Conservation (phyloP, 1,140 invertebrate species). For the Drosophila grimshawi region DNA sequence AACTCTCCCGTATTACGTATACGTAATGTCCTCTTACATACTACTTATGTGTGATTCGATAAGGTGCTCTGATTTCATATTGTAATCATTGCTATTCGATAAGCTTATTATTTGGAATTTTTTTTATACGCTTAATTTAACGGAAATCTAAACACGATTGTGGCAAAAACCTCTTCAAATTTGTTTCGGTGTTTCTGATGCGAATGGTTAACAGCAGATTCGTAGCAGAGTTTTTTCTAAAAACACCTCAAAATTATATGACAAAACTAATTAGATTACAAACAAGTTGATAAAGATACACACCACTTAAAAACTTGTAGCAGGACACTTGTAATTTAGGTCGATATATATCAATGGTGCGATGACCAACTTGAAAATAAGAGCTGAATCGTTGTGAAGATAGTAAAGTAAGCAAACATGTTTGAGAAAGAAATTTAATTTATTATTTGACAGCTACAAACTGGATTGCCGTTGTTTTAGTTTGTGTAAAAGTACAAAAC, state of each 20-base stretch:
- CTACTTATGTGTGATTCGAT: not conserved
- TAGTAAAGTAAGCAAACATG: no score
- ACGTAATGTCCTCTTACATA: constrained; percentile 1
- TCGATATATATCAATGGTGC: no score
- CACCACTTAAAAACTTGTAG: not conserved
- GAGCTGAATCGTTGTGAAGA: no score
- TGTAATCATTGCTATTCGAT: not conserved
- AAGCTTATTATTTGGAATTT: not conserved
- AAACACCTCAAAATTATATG: not conserved
- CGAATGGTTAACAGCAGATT: not conserved
- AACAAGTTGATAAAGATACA: not conserved
- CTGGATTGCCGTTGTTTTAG: not conserved
- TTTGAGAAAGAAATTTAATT: no score
- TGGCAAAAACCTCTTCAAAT: no score
- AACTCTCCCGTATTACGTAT: not conserved
- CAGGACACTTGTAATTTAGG: no score
- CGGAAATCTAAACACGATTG: no score
- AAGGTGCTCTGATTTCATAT: not conserved
- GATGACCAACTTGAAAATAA: no score
- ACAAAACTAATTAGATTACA: not conserved
- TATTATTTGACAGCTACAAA: no score
- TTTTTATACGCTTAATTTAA: no score
- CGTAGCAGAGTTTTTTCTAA: not conserved
- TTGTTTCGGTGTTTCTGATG: no score
- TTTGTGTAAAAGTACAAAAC: not conserved